Evolutionary conservation across 2,113 vertebrate genomes (phyloP), one percentile per base, ranked within the genome.

Genomic region (Entelurus aequoreus): DNA sequence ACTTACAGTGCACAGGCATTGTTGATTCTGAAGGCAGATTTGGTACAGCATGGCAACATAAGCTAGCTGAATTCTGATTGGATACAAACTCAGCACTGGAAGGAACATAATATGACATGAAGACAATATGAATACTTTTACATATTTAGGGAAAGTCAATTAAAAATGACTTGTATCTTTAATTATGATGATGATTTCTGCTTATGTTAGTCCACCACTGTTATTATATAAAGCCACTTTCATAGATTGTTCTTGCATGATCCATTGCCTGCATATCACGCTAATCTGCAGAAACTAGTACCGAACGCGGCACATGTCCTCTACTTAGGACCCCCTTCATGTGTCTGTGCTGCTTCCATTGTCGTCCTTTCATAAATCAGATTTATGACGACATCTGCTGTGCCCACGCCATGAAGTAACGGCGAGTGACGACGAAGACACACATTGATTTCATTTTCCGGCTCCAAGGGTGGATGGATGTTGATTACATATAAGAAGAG

Each of bases 371-470:
- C 75, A 81, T 88, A 90, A 88, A 88, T 87, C 81, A 83, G 66
- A 78, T 87, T 88, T 81, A 77, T 65, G 60, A 81, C 78, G 78
- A 84, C 82, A 87, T 85, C 78, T 87, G 82, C 79, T 81, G 78
- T 60, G 60, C 59, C 80, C 72, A 75, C 81, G 76, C 84, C 14
- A 91, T 86, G 72, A 84, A 87, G 83, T 76, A 78, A 81, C 75
- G 72, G 71, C 69, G 71, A 76, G 78, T 62, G 75, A 81, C 69
- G 75, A 65, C 75, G 3, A 28, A 28, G 28, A 74, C 70, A 74
- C 56, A 77, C 75, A 76, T 77, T 88, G 86, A 86, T 90, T 89
- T 88, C 75, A 87, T 90, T 90, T 88, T 79, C 85, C 84, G 75
- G 62, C 69, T 80, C 75, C 64, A 66, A 56, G 68, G 75, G 71